Evolutionary conservation across 1,140 invertebrate species (phyloP), one percentile per base, ranked within the genome.

Genomic region (Euwallacea similis): DNA sequence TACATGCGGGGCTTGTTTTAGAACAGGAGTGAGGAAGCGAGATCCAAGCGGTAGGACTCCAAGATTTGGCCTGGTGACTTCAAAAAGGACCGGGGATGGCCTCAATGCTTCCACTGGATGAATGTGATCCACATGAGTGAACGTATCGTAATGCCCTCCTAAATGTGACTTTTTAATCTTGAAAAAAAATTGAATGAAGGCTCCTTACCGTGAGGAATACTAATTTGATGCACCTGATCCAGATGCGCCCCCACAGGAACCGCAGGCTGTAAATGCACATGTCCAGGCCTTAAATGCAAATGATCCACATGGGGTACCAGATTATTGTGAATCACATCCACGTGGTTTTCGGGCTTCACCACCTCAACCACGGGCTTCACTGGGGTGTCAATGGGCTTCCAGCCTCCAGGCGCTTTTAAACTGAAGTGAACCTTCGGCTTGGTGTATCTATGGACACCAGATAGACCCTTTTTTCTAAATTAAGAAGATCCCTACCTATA

Each of bases 51-150:
- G 76, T n/a, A 77, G 59, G 9, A 77, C 76, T 7, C 73, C 73
- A 42, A 77, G 55, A 47, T 77, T 76, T 0, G 76, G 76, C 60
- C 72, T 75, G 15, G 76, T 76, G 7, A 77, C 76, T 73, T 77
- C 73, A 53, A 77, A 76, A 8, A 77, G 47, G 10, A 66, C 58
- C n/a, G 75, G 63, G 2, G 73, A 69, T 10, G 74, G 76, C 21
- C 63, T 44, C 15, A 76, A 65, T n/a, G 73, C 69, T 58, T 62
- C 60, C 13, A 60, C 42, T 42, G 74, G 70, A 50, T 62, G 54
- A 47, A 68, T 42, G 13, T 75, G 72, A 44, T 75, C 69, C 0
- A 73, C 46, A 44, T 75, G 71, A 10, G 55, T 47, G n/a, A 66
- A 59, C 7, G 66, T 59, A 47, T 73, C 63, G 33, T 55, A 71